Percentiles rank a stretch among this genome's conserved stretches.
Conservation (phyloP, 2,888 invertebrate genomes). For the Celastrina argiolus region DNA sequence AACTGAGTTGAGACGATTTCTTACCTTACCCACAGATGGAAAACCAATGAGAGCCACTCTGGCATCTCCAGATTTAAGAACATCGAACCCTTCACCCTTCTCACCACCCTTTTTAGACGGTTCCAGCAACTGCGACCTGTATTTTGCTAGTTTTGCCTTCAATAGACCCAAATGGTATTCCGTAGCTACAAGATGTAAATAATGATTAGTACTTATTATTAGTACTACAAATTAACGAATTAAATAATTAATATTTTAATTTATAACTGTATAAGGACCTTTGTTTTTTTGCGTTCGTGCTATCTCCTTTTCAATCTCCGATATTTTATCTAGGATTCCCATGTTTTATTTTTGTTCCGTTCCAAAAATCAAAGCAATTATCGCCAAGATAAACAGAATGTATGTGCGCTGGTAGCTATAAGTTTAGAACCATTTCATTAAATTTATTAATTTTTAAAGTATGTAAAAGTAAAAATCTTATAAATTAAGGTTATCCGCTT, state of each 20-base stretch:
- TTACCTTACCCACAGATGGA: slow-evolving; percentile 97
- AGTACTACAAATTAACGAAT: not conserved
- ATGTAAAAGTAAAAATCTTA: slow-evolving; percentile 24
- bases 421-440: slow-evolving; percentile 30
- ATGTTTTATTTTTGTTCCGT: slow-evolving; percentile 68
- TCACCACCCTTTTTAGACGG: slow-evolving; percentile 93
- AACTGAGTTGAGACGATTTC: too few relatives aligned
- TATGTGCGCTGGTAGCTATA: slow-evolving; percentile 20
- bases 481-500: slow-evolving; percentile 34
- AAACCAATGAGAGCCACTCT: slow-evolving; percentile 98
- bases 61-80: slow-evolving; percentile 99
- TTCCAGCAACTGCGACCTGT: slow-evolving; percentile 94
- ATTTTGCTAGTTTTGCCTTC: slow-evolving; percentile 97
- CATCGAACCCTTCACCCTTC: slow-evolving; percentile 99
- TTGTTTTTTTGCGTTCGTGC: slow-evolving; percentile 99
- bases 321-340: slow-evolving; percentile 99
- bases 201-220: not conserved
- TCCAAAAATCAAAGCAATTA: not conserved
- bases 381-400: not conserved
- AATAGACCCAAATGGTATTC: slow-evolving; percentile 98
- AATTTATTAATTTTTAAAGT: not conserved
- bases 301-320: slow-evolving; percentile 99
- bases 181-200: slow-evolving; percentile 84
- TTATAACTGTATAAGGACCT: slow-evolving; percentile 78
- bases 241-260: not conserved